Evolutionary conservation across 2,888 invertebrate genomes (phyloP), one percentile per base, ranked within the genome.

Genomic region (Nephrotoma appendiculata): DNA sequence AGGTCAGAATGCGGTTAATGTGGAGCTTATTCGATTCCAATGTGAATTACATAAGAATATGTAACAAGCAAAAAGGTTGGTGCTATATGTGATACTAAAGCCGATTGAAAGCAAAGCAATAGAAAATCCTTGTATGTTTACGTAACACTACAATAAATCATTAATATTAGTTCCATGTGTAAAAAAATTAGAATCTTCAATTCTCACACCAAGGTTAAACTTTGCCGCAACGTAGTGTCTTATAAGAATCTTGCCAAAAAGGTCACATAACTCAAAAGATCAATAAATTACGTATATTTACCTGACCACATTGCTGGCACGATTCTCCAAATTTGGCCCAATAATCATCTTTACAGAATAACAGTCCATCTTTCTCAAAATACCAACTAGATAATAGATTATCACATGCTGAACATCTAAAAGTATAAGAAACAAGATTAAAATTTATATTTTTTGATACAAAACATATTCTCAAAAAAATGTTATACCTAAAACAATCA

Each of bases 311-410:
- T 89, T 97, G 96, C 90, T 98, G 97, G 90, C 98, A 98, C 87
- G 95, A 95, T 91, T 97, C 97, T 0, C 97, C 97, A 90, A 95
- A 98, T 87, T 96, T 94, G 7, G 95, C 93, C 95, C 96, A 97
- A 90, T 98, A 98, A 92, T 98, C 97, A 88, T 95, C 94, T 90
- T 96, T 96, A 90, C 98, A 98, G 92, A 97, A 98, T 85, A 98
- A 93, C 88, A 97, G 91, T 0, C 98, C 98, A 89, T 96, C 95
- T 91, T 97, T 97, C 92, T 98, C 98, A 92, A 98, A 97, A 92
- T 98, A 98, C 98, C 98, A 98, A 88, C 95, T 95, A 5, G 96
- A 96, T 57, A 98, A 92, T 86, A 95, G 93, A n/a, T 93, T 94
- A 90, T 97, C 96, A 91, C 98, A 98, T 0, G 96, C 97, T 12